Conservation (phyloP, 2,888 invertebrate genomes). For the Eupithecia subfuscata region DNA sequence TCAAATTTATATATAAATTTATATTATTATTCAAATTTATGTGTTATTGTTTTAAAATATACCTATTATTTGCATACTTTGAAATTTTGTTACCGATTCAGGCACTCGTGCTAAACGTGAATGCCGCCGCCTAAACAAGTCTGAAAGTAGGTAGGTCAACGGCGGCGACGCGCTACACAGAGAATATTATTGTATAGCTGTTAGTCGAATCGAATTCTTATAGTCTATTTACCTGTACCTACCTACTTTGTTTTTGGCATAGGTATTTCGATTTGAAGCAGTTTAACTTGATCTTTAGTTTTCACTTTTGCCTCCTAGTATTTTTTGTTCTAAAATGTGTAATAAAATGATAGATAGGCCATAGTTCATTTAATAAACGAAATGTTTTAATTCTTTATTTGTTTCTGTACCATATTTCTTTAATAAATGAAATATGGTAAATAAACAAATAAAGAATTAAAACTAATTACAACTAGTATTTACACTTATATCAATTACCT, state of each 20-base stretch:
- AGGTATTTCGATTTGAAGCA: not conserved
- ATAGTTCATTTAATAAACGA: too few species aligned
- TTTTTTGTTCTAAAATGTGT: not conserved
- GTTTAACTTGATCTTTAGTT: not conserved
- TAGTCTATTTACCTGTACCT: not conserved
- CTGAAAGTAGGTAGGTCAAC: conserved; percentile 43
- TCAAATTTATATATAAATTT: too few species aligned
- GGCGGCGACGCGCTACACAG: conserved; percentile 33
- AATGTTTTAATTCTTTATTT: too few species aligned
- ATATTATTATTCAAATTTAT: too few species aligned
- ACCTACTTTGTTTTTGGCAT: not conserved
- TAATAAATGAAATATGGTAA: too few species aligned
- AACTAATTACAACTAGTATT: not conserved
- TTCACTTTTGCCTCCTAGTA: not conserved
- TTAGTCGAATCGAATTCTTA: conserved; percentile 4
- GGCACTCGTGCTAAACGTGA: conserved; percentile 32
- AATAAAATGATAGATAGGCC: not conserved
- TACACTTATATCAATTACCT: not conserved
- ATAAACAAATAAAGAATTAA: too few species aligned
- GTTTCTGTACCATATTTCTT: too few species aligned
- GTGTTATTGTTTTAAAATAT: too few species aligned
- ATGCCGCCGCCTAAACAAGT: conserved; percentile 32
- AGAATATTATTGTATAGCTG: conserved; percentile 36
- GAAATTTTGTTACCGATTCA: conserved; percentile 25
- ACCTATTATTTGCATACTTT: conserved; percentile 26